Percentiles rank a stretch among this genome's conserved stretches.
Conservation (phyloP, 2,888 invertebrate species). For the Leptinotarsa juncta region DNA sequence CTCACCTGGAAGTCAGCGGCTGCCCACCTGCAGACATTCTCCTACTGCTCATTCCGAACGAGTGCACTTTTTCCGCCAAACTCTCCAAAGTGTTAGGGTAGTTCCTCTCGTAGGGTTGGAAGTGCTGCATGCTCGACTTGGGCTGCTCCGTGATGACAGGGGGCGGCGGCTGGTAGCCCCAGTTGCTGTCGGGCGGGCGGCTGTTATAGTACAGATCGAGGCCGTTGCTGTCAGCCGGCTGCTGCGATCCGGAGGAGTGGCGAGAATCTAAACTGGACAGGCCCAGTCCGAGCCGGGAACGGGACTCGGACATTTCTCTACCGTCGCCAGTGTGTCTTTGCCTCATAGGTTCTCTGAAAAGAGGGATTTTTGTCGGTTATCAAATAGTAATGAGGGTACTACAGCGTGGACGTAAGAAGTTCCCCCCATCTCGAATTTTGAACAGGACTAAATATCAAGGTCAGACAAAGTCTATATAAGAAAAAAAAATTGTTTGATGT, state of each 20-base stretch:
- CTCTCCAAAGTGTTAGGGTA: slow-evolving; percentile 92
- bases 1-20: slow-evolving; percentile 64
- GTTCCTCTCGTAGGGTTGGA: slow-evolving; percentile 87
- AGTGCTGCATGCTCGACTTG: slow-evolving; percentile 82
- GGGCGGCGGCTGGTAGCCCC: slow-evolving; percentile 85
- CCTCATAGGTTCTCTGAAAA: slow-evolving; percentile 64
- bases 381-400: not conserved
- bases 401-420: too few relatives aligned
- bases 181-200: slow-evolving; percentile 73
- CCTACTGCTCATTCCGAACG: slow-evolving; percentile 73
- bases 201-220: slow-evolving; percentile 83
- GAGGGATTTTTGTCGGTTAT: not conserved
- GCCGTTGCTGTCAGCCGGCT: slow-evolving; percentile 71
- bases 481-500: too few relatives aligned
- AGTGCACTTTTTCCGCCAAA: slow-evolving; percentile 92
- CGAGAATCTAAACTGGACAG: slow-evolving; percentile 70
- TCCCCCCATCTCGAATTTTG: too few relatives aligned
- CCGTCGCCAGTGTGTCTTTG: slow-evolving; percentile 78
- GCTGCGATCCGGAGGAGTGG: slow-evolving; percentile 64
- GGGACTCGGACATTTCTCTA: slow-evolving; percentile 81
- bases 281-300: slow-evolving; percentile 80
- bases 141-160: slow-evolving; percentile 93
- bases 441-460: too few relatives aligned
- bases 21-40: slow-evolving; percentile 79
- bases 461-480: too few relatives aligned